A percentile compares a stretch with the other conserved stretches of the same genome.
These are phyloP conservation scores for Sycobia sp. DNA, from an alignment of 1,140 invertebrate genomes.

Conservation along the genomic window DNA sequence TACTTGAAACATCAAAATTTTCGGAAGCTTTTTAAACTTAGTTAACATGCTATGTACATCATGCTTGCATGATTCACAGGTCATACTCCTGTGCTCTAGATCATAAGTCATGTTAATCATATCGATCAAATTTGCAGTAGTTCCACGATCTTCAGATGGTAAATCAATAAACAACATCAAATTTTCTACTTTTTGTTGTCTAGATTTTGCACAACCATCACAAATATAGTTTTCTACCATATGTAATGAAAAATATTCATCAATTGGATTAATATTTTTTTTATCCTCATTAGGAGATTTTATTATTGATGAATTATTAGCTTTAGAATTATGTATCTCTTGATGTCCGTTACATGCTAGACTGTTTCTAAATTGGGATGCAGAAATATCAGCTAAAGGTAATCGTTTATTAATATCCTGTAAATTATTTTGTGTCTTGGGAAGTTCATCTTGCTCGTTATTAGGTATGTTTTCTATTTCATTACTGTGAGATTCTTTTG, in stretches of 20 bases:
- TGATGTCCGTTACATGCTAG: not conserved
- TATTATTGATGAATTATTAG: conserved; percentile 8
- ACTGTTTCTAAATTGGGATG: conserved; percentile 31
- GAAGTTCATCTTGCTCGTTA: conserved; percentile 37
- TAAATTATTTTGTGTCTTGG: conserved; percentile 28
- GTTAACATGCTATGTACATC: conserved; percentile 44
- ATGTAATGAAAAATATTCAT: conserved; percentile 49
- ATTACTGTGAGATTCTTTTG: conserved; percentile 26
- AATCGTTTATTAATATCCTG: conserved; percentile 38
- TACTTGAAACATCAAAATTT: conserved; percentile 50
- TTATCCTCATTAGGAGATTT: conserved; percentile 11
- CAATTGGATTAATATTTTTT: conserved; percentile 43
- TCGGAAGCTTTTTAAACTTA: conserved; percentile 47
- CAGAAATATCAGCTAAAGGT: conserved; percentile 39
- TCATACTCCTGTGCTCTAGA: conserved; percentile 45
- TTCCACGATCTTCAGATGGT: conserved; percentile 37
- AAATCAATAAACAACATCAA: conserved; percentile 51
- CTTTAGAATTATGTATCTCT: conserved; percentile 12
- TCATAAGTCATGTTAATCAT: conserved; percentile 45
- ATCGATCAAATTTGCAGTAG: conserved; percentile 39
- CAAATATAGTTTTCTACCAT: conserved; percentile 52
- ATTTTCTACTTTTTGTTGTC: conserved; percentile 49
- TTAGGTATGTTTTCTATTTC: conserved; percentile 46
- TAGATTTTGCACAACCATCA: conserved; percentile 44
- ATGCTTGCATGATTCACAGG: conserved; percentile 48